Conservation (phyloP, 2,888 invertebrate species). For the Troglohyphantes excavatus region DNA sequence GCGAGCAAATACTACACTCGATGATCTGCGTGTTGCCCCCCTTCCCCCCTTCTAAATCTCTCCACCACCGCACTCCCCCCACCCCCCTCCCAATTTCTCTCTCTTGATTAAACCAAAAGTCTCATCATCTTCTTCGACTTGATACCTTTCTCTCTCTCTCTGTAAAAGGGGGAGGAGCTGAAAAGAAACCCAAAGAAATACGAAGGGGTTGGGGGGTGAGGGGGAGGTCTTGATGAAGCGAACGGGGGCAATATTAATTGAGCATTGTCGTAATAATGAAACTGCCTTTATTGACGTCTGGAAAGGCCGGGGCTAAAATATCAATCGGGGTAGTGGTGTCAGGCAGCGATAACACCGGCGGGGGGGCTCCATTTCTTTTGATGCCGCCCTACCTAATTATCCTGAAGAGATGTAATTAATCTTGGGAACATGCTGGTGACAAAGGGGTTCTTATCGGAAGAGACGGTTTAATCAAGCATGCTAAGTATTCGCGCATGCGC, state of each 20-base stretch:
- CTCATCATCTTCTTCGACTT: constrained; percentile 64
- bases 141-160: constrained; percentile 67
- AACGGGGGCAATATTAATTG: constrained; percentile 77
- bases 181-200: constrained; percentile 54
- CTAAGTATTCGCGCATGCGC: constrained; percentile 81
- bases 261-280: constrained; percentile 78
- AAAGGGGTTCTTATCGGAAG: constrained; percentile 78
- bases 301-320: constrained; percentile 73
- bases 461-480: constrained; percentile 81
- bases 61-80: too few relatives aligned
- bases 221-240: constrained; percentile 70
- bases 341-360: constrained; percentile 77
- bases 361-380: constrained; percentile 67
- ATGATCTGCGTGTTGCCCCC: constrained; percentile 39
- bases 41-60: constrained; percentile 31
- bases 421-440: constrained; percentile 79
- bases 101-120: constrained; percentile 76
- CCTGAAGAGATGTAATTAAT: constrained; percentile 79
- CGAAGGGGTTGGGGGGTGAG: not conserved
- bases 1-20: constrained; percentile 57
- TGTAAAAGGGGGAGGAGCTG: constrained; percentile 28
- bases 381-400: constrained; percentile 78
- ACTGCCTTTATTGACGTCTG: constrained; percentile 77
- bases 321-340: constrained; percentile 77
- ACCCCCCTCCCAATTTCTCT: constrained; percentile 14